A percentile compares a stretch with the other conserved stretches of the same genome.
phyloP scores from a whole-genome alignment of 2,113 vertebrate species.

The Coracopsis vasa region DNA sequence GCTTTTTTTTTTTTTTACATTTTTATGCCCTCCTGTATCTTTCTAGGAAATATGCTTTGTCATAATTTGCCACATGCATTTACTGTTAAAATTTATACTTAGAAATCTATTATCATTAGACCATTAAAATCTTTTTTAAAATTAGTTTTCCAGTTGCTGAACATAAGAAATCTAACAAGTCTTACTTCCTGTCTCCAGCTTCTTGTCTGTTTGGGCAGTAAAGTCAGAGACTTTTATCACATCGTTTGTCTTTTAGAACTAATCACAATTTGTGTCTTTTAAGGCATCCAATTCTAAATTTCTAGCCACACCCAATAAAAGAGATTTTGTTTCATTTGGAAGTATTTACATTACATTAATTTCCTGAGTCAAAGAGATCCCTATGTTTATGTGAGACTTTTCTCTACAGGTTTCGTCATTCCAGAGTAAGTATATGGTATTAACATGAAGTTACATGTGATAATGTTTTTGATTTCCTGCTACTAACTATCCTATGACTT shows the following conservation, averaged over 20 bases:
- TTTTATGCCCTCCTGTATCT: neutral
- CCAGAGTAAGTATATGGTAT: neutral
- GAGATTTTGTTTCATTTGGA: neutral
- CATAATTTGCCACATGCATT: neutral
- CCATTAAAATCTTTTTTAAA: neutral
- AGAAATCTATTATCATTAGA: neutral
- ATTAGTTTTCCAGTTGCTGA: neutral
- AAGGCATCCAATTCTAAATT: neutral
- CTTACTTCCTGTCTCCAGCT: neutral
- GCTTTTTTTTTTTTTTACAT: neutral
- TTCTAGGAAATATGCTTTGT: neutral
- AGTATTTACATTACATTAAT: neutral
- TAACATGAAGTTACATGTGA: neutral
- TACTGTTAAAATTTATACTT: neutral
- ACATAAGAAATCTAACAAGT: neutral
- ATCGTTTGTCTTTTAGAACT: neutral
- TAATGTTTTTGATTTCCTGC: neutral
- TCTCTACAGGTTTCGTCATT: neutral
- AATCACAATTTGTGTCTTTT: neutral
- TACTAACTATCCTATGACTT: neutral
- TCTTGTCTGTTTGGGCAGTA: neutral
- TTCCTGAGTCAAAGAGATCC: neutral
- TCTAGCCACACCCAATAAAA: neutral
- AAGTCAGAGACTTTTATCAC: neutral
- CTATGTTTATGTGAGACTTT: neutral